phyloP scores from a whole-genome alignment of 2,797 vertebrate genomes.

The Rhinogobio ventralis region DNA sequence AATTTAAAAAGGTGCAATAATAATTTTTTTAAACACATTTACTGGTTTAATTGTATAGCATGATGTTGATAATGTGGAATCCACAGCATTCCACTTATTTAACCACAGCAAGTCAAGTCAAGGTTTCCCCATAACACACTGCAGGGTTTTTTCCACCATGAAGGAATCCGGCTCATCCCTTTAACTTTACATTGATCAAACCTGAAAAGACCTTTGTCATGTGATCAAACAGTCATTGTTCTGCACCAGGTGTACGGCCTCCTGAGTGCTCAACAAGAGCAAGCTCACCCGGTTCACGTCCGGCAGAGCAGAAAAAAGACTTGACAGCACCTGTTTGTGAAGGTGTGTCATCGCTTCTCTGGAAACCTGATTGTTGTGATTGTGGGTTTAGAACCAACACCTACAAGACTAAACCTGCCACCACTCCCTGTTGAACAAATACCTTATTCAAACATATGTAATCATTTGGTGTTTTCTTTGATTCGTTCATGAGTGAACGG shows the following conservation, averaged over 20 bases:
- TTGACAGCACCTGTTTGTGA: conserved; percentile 46
- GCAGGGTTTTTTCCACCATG: not conserved
- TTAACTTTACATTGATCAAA: conserved; percentile 12
- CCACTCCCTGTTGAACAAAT: conserved; percentile 30
- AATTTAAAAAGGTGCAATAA: not conserved
- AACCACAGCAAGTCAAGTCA: not conserved
- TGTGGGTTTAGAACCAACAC: conserved; percentile 28
- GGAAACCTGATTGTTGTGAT: conserved; percentile 44
- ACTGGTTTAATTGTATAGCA: not conserved
- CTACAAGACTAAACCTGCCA: conserved; percentile 39
- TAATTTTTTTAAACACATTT: not conserved
- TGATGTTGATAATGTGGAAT: not conserved
- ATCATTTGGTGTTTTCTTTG: conserved; percentile 6
- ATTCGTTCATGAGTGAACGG: not conserved
- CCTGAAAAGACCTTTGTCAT: conserved; percentile 25
- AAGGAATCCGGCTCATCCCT: conserved; percentile 19
- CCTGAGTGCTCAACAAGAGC: conserved; percentile 14
- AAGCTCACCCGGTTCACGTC: conserved; percentile 37
- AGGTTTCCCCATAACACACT: not conserved
- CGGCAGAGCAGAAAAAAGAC: conserved; percentile 34
- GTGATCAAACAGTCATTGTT: conserved; percentile 34
- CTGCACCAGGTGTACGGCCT: conserved; percentile 32
- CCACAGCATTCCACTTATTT: not conserved
- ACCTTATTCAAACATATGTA: conserved; percentile 11
- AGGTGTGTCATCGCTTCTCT: conserved; percentile 39